Evolutionary conservation across 2,113 vertebrate species (phyloP).

Genomic region (Mirza zaza): DNA sequence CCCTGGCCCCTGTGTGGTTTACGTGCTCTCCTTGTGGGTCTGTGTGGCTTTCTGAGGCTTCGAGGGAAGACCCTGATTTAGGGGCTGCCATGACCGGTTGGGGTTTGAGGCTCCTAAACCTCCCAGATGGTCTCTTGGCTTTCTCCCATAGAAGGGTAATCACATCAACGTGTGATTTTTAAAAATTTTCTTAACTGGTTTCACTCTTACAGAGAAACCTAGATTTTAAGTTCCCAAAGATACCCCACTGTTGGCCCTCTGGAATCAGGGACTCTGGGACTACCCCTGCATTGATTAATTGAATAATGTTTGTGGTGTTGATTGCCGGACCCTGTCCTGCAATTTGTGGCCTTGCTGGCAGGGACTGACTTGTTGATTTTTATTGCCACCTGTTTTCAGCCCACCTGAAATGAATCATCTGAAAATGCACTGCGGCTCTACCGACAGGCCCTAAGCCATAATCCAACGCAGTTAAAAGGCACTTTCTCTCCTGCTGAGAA

Average conservation of each 20-base stretch:
- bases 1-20: background rate
- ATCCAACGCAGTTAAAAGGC: slow-evolving; percentile 75
- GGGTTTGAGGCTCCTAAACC: background rate
- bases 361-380: slow-evolving; percentile 53
- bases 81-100: background rate
- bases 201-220: background rate
- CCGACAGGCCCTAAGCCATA: slow-evolving; percentile 49
- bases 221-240: background rate
- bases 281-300: background rate
- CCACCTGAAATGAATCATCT: slow-evolving; percentile 66
- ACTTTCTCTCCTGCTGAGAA: slow-evolving; percentile 78
- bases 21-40: background rate
- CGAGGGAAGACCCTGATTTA: background rate
- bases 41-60: background rate
- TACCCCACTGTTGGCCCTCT: background rate
- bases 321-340: background rate
- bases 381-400: slow-evolving; percentile 61
- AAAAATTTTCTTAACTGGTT: background rate
- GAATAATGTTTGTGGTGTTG: background rate
- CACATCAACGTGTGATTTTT: background rate
- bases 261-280: background rate
- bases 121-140: background rate
- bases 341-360: background rate
- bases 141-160: background rate
- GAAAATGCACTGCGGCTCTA: background rate